Conservation (phyloP, 2,888 invertebrate species). For the Thalpophila matura region DNA sequence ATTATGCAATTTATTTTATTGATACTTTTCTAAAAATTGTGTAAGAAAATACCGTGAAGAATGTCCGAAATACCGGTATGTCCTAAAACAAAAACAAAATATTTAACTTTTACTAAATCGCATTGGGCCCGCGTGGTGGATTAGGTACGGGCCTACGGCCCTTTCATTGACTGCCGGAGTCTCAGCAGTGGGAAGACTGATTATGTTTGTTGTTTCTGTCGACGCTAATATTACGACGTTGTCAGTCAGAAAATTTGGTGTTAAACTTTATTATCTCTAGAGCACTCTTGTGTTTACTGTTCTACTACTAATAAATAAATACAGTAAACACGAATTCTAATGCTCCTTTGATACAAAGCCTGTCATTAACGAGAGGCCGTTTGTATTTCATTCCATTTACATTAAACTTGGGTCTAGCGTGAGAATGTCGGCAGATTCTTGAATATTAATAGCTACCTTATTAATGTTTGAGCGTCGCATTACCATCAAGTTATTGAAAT, state of each 20-base stretch:
- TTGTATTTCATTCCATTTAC: constrained; percentile 43
- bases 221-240: constrained; percentile 71
- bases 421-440: constrained; percentile 48
- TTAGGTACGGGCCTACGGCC: too few relatives aligned
- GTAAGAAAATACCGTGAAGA: too few relatives aligned
- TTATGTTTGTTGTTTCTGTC: constrained; percentile 76
- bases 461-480: constrained; percentile 44
- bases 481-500: constrained; percentile 44
- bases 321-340: constrained; percentile 37
- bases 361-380: constrained; percentile 37
- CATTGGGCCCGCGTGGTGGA: too few relatives aligned
- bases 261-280: constrained; percentile 37
- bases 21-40: too few relatives aligned
- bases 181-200: too few relatives aligned
- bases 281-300: constrained; percentile 34
- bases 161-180: too few relatives aligned
- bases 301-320: constrained; percentile 55
- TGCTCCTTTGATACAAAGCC: constrained; percentile 18
- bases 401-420: constrained; percentile 30
- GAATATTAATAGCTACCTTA: constrained; percentile 51
- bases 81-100: too few relatives aligned
- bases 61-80: too few relatives aligned
- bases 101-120: too few relatives aligned
- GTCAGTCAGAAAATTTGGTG: constrained; percentile 69
- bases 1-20: too few relatives aligned